phyloP scores from a whole-genome alignment of 2,797 vertebrate genomes.

The Syngnathus rostellatus region DNA sequence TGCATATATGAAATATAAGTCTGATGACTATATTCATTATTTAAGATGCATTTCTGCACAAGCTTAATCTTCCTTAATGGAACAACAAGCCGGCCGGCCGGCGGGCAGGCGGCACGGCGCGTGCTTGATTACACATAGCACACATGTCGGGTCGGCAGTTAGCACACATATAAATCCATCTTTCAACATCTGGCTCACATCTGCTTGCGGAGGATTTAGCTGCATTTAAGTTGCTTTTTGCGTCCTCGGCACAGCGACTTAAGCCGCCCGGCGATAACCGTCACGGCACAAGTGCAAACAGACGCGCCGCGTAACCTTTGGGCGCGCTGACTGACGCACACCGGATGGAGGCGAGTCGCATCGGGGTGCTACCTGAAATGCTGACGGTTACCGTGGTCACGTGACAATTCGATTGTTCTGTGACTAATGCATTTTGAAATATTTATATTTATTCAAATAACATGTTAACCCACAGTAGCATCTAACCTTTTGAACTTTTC shows the following conservation, averaged over 20 bases:
- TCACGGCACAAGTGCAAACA: constrained; percentile 1
- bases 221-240: constrained; percentile 66
- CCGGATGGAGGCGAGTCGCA: not conserved
- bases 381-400: not conserved
- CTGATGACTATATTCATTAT: not conserved
- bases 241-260: constrained; percentile 46
- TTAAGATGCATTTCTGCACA: constrained; percentile 15
- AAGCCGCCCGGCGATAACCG: constrained; percentile 52
- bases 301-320: not conserved
- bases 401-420: too few relatives aligned
- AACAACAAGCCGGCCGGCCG: constrained; percentile 31
- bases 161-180: constrained; percentile 49
- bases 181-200: constrained; percentile 70
- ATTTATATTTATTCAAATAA: too few relatives aligned
- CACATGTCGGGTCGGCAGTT: constrained; percentile 39
- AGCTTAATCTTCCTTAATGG: constrained; percentile 54
- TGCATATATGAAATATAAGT: not conserved
- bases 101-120: constrained; percentile 2
- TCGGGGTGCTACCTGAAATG: not conserved
- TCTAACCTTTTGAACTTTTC: too few relatives aligned
- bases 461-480: too few relatives aligned
- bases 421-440: too few relatives aligned
- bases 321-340: not conserved
- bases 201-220: constrained; percentile 68
- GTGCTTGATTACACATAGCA: constrained; percentile 55